Base-by-base conservation (phyloP, 2,797 vertebrate species). In the Mionectes olivaceus region DNA sequence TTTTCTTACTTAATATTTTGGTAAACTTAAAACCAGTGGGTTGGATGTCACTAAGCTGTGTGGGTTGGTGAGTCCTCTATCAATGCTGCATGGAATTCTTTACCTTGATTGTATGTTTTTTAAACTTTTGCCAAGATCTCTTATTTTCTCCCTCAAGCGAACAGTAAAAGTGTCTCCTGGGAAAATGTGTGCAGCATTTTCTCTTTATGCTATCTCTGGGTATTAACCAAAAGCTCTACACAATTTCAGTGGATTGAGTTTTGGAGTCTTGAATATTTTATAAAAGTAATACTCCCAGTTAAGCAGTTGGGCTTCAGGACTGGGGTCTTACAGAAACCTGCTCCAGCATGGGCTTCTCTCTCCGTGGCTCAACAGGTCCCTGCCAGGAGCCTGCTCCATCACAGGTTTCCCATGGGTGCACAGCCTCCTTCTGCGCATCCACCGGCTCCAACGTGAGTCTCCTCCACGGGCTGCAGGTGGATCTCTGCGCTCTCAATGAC, bases 401-500 rank as follows among this genome's bases (percentile, higher is more conserved):
- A 30, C 32, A 43, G 19, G 7, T 19, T 39, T 63, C 19, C 59
- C 30, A 8, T 25, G 21, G 19, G 9, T 17, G 52, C 16, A 43
- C 24, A 33, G 19, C 32, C 32, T 43, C 37, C 19, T 63, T 43
- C 27, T 25, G 23, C 15, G 30, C 24, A 23, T 52, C 59, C 24
- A 23, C 12, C 11, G 22, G 11, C 37, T 63, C 37, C 47, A 77
- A 30, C 7, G 4, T 18, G 47, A 11, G 14, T 33, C 47, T 52
- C 9, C 25, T 61, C 28, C 33, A 49, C 0, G 1, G 22, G 44
- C 28, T 63, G 10, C 32, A 39, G 16, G 23, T 56, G 13, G 17
- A 33, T 39, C 16, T 76, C 13, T 50, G 17, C 44, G 33, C 24
- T 57, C 21, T 18, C 0, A 0, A 13, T 50, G 50, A 44, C 7